Base-by-base conservation (phyloP, 2,797 vertebrate genomes). In the Cheirogaleus major region DNA sequence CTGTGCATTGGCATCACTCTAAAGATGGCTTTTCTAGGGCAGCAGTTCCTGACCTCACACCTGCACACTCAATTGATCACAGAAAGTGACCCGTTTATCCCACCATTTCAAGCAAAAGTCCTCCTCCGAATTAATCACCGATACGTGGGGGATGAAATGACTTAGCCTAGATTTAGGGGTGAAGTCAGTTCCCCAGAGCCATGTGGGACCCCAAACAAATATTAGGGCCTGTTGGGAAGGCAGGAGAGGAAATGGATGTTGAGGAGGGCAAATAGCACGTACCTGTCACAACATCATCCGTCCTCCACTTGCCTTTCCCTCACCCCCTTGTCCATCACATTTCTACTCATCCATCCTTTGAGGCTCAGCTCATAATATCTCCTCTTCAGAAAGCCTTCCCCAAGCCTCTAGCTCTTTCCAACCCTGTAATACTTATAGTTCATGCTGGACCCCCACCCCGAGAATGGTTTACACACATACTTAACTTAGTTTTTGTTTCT, bases 241-340 rank as follows among this genome's bases (percentile, higher is more conserved):
- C 0, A 12, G 22, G 52, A 70, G n/a, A 9, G 50, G 52, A n/a
- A 23, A 30, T 0, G 1, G 22, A 6, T 13, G 0, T 7, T n/a
- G 30, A 61, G 25, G 27, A 48, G 5, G 67, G 4, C 5, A 43
- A 67, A 41, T 0, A 25, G 4, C 3, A 20, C 4, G 1, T 0
- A 1, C 15, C 65, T 43, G 5, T 48, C 23, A 2, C 5, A 9
- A 25, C 30, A 25, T 4, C 17, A 23, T 48, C 80, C n/a, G 5
- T 67, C 45, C 13, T 30, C 7, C 15, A 5, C 27, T 14, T 14
- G 3, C n/a, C 55, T 45, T 4, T 15, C 45, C 30, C n/a, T 55
- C 23, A 12, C 41, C 41, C 5, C 20, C 32, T n/a, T 5, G 25
- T 32, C 27, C 35, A 13, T 25, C 38, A 45, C 1, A 23, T 61